These are phyloP conservation scores for Nicator chloris DNA, from an alignment of 2,113 vertebrate species.

Conservation along the genomic window DNA sequence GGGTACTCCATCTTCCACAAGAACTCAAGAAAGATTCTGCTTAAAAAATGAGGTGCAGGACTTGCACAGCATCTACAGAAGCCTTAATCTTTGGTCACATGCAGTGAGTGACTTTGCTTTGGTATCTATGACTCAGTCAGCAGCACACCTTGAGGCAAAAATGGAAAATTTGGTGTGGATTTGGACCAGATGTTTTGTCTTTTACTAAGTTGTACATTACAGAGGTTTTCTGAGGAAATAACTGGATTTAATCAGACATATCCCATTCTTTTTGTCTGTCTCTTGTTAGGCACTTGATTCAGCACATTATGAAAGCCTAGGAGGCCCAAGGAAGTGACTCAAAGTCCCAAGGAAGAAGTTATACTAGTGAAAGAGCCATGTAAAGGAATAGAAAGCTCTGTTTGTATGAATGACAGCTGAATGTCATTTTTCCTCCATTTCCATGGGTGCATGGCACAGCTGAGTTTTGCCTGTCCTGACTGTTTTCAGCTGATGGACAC, in stretches of 20 bases:
- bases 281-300: not conserved
- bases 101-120: not conserved
- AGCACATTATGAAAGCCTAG: not conserved
- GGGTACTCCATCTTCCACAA: not conserved
- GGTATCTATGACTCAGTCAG: not conserved
- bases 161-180: not conserved
- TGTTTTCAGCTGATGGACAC: not conserved
- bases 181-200: not conserved
- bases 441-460: not conserved
- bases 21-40: not conserved
- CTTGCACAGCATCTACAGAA: not conserved
- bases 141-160: not conserved
- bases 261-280: not conserved
- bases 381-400: not conserved
- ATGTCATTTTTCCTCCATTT: not conserved
- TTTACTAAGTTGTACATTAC: not conserved
- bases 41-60: not conserved
- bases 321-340: not conserved
- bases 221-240: not conserved
- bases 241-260: not conserved
- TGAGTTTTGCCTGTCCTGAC: not conserved
- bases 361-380: not conserved
- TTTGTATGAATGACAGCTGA: not conserved
- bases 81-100: not conserved
- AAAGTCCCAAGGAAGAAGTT: not conserved